Percentiles rank a stretch among this genome's conserved stretches.
phyloP scores from a whole-genome alignment of 1,140 invertebrate species.

The Oscheius sp. region DNA sequence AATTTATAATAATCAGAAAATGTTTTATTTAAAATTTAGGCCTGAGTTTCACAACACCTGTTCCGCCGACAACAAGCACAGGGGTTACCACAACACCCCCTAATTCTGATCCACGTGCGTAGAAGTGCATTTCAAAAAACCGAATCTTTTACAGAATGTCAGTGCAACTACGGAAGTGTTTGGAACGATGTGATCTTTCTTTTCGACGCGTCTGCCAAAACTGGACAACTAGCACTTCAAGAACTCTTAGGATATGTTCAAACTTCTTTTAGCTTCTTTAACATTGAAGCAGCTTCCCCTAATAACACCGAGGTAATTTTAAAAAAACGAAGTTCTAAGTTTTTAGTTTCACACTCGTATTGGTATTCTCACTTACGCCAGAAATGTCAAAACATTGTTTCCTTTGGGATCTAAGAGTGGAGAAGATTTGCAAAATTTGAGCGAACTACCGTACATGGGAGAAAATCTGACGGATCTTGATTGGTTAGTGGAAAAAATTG shows the following conservation, averaged over 20 bases:
- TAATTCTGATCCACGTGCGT: too few relatives aligned
- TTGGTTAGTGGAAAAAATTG: neutral
- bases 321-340: too few relatives aligned
- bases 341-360: neutral
- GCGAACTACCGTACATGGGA: neutral
- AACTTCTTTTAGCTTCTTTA: neutral
- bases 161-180: neutral
- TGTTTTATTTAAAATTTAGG: too few relatives aligned
- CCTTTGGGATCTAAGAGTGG: neutral
- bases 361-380: neutral
- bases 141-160: too few relatives aligned
- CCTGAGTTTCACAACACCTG: too few relatives aligned
- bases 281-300: neutral
- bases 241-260: neutral
- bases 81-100: too few relatives aligned
- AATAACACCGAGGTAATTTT: too few relatives aligned
- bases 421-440: neutral
- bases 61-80: too few relatives aligned
- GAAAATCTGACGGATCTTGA: neutral
- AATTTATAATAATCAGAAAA: too few relatives aligned
- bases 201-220: neutral
- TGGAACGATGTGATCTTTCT: slow-evolving; percentile 2
- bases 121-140: too few relatives aligned
- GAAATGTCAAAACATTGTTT: neutral
- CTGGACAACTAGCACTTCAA: neutral